Percentiles rank a stretch among this genome's conserved stretches.
Conservation (phyloP, 2,797 vertebrate genomes). For the Chelmon rostratus region DNA sequence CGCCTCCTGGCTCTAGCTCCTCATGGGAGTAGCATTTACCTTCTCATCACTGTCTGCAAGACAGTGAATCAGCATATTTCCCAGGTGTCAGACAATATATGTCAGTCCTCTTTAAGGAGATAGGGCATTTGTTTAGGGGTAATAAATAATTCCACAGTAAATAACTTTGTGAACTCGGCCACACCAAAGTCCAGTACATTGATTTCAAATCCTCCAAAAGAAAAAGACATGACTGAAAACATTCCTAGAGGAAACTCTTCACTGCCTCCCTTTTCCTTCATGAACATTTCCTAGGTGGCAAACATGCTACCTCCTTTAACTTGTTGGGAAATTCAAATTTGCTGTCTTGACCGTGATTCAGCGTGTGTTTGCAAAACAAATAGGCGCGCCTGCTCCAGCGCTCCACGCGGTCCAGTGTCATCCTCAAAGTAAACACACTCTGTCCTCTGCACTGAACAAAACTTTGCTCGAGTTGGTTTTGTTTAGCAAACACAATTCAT, state of each 20-base stretch:
- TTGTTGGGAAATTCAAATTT: background rate
- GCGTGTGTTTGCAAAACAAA: constrained; percentile 27
- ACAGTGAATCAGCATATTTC: background rate
- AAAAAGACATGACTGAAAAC: background rate
- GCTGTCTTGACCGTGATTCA: background rate
- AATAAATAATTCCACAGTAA: background rate
- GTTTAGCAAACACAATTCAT: constrained; percentile 74
- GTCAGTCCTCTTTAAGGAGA: background rate
- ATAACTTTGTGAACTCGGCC: background rate
- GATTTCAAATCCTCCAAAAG: background rate
- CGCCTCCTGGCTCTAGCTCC: background rate
- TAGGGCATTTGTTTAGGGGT: background rate
- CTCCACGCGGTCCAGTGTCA: constrained; percentile 23
- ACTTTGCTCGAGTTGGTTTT: constrained; percentile 41
- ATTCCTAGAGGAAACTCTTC: background rate
- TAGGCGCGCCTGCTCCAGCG: background rate
- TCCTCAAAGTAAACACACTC: constrained; percentile 36
- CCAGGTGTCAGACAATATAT: constrained; percentile 2
- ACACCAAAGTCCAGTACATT: background rate
- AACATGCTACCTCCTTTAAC: background rate
- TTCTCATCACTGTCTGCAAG: background rate
- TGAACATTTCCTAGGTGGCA: background rate
- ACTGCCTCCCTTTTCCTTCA: background rate
- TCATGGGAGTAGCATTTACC: background rate
- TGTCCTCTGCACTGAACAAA: constrained; percentile 38